phyloP scores from a whole-genome alignment of 2,797 vertebrate species.

The Discoglossus pictus region DNA sequence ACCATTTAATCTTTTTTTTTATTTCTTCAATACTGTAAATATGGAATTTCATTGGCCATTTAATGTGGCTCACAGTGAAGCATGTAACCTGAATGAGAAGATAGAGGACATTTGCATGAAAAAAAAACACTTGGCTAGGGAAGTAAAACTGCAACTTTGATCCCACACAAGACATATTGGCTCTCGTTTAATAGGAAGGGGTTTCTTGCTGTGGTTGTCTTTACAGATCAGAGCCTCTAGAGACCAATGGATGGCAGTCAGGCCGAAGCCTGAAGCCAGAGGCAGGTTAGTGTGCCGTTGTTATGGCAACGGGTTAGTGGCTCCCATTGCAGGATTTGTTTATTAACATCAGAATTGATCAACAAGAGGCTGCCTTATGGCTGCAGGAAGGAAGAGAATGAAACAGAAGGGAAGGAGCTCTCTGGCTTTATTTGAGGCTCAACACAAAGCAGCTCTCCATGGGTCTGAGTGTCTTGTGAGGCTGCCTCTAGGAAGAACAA shows the following conservation, averaged over 20 bases:
- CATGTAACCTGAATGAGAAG: no score
- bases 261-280: background rate
- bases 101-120: no score
- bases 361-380: conserved; percentile 6
- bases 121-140: conserved; percentile 11
- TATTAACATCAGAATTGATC: conserved; percentile 31
- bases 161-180: conserved; percentile 8
- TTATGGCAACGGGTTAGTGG: conserved; percentile 14
- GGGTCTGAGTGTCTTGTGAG: no score
- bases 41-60: no score
- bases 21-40: no score
- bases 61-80: no score
- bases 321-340: conserved; percentile 10
- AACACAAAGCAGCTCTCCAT: no score
- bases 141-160: background rate
- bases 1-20: no score
- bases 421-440: background rate
- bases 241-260: conserved; percentile 26
- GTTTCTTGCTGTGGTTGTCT: conserved; percentile 1
- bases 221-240: conserved; percentile 7
- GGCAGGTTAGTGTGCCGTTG: conserved; percentile 13
- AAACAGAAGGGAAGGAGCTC: background rate
- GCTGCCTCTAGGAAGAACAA: no score
- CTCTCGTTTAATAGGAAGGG: conserved; percentile 12
- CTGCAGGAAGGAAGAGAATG: background rate